A percentile compares a stretch with the other conserved stretches of the same genome.
Evolutionary conservation across 37 sponge, comb jelly and placozoan genomes (phyloP).

Genomic region (Crambe crambe): DNA sequence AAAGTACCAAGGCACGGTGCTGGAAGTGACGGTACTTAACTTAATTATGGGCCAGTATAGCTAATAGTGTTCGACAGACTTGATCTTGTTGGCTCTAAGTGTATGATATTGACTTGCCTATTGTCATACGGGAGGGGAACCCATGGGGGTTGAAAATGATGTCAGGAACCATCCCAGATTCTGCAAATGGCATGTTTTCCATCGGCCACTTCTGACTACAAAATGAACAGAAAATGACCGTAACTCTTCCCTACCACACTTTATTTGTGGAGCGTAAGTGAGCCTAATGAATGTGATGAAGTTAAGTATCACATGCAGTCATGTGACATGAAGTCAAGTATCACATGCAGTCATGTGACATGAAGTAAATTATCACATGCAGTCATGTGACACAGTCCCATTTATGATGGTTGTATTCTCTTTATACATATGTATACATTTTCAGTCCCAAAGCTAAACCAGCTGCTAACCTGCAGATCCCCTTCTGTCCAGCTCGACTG

Average conservation of each 20-base stretch:
- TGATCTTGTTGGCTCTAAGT: too few relatives aligned
- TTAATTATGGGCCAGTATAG: too few relatives aligned
- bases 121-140: constrained; percentile 99
- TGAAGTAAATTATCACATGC: not conserved
- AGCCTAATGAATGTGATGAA: not conserved
- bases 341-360: not conserved
- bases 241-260: not conserved
- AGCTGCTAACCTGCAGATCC: constrained; percentile 89
- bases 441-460: too few relatives aligned
- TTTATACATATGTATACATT: too few relatives aligned
- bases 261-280: not conserved
- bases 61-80: too few relatives aligned
- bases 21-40: too few relatives aligned
- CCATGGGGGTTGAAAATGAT: constrained; percentile 99
- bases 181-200: constrained; percentile 98
- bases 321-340: not conserved
- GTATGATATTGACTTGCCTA: constrained; percentile 70
- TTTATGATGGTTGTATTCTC: too few relatives aligned
- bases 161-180: constrained; percentile 97
- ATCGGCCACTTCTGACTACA: constrained; percentile 85
- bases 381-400: not conserved
- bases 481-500: constrained; percentile 99
- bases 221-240: not conserved
- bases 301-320: not conserved
- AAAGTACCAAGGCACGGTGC: too few relatives aligned